Percentiles rank a stretch among this genome's conserved stretches.
Evolutionary conservation across 2,888 invertebrate genomes (phyloP).

Genomic region (Malthinus seriepunctatus): DNA sequence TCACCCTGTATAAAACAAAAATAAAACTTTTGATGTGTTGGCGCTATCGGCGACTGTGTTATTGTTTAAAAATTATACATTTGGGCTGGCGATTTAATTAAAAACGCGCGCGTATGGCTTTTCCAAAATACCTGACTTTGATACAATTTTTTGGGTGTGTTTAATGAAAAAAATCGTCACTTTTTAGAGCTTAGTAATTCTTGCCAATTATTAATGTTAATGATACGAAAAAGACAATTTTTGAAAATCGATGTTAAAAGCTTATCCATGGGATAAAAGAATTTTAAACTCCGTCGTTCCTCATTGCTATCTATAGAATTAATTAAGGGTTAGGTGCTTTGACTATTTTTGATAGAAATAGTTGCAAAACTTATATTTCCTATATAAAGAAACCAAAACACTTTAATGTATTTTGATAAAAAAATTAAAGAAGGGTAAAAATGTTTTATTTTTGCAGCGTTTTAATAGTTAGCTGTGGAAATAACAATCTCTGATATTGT

Average conservation of each 20-base stretch:
- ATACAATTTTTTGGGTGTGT: background rate
- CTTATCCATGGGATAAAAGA: no score
- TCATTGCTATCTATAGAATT: constrained; percentile 13
- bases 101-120: constrained; percentile 1
- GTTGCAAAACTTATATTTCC: constrained; percentile 28
- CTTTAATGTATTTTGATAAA: constrained; percentile 26
- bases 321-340: constrained; percentile 25
- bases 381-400: constrained; percentile 14
- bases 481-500: no score
- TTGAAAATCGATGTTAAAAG: no score
- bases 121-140: constrained; percentile 1
- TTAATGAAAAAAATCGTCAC: no score
- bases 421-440: constrained; percentile 6
- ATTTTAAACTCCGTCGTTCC: constrained; percentile 26
- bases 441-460: background rate
- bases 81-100: background rate
- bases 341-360: constrained; percentile 36
- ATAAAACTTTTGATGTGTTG: background rate
- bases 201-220: no score
- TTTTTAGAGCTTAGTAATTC: no score
- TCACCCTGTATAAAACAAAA: no score
- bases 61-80: background rate
- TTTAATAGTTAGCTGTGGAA: no score
- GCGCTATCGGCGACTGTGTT: no score
- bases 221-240: no score